Evolutionary conservation across 1,140 invertebrate species (phyloP).

Genomic region (Thaumatotibia leucotreta): DNA sequence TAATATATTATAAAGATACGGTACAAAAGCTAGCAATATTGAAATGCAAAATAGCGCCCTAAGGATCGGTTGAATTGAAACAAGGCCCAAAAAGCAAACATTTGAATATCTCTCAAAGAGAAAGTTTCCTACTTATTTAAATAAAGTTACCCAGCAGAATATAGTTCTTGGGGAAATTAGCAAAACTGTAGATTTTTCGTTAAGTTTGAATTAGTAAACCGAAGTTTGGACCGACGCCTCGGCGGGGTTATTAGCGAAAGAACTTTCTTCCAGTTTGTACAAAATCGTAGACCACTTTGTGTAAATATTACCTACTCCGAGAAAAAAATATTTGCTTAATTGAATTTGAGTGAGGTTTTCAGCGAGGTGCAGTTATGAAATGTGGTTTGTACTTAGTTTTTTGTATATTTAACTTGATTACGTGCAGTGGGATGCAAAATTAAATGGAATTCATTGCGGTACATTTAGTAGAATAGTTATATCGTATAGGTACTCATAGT

Average conservation of each 20-base stretch:
- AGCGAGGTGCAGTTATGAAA: neutral
- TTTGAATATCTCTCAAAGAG: conserved; percentile 8
- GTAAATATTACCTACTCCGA: conserved; percentile 31
- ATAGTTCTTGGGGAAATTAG: conserved; percentile 7
- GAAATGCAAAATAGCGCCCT: neutral
- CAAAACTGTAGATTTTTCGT: conserved; percentile 5
- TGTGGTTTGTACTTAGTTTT: neutral
- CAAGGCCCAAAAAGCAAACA: neutral
- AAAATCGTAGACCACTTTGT: conserved; percentile 38
- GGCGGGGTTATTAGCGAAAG: conserved; percentile 6
- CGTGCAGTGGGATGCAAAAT: neutral
- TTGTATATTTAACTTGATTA: neutral
- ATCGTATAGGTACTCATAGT: too few species aligned
- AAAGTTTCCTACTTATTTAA: conserved; percentile 2
- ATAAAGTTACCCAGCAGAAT: neutral
- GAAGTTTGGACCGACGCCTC: conserved; percentile 20
- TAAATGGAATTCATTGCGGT: too few species aligned
- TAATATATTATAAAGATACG: too few species aligned
- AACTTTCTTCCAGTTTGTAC: conserved; percentile 42
- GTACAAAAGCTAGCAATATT: neutral
- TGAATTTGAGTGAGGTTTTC: neutral
- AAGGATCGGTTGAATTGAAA: neutral
- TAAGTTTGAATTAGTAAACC: conserved; percentile 12
- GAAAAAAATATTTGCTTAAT: conserved; percentile 6
- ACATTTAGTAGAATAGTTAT: too few species aligned